A percentile compares a stretch with the other conserved stretches of the same genome.
These are phyloP conservation scores for Simalia tracyae DNA, from an alignment of 2,797 vertebrate genomes.

Conservation along the genomic window DNA sequence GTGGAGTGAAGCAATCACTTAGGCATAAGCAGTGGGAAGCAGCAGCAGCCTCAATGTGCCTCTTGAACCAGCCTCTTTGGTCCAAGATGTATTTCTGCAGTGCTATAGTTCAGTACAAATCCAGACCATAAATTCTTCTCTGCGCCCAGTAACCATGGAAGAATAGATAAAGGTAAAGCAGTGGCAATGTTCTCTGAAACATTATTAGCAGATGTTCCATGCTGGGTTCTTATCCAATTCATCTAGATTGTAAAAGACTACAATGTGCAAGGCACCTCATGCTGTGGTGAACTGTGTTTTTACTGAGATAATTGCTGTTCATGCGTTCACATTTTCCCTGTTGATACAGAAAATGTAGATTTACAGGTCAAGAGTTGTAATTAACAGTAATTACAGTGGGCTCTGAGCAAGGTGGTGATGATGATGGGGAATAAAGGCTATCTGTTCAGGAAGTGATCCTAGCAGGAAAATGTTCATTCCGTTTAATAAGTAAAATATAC, in stretches of 20 bases:
- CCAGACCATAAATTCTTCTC: not conserved
- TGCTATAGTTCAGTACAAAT: not conserved
- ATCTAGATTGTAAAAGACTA: slow-evolving; percentile 39
- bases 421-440: slow-evolving; percentile 18
- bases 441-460: slow-evolving; percentile 41
- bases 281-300: slow-evolving; percentile 18
- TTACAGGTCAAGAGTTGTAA: slow-evolving; percentile 45
- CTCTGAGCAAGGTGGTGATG: slow-evolving; percentile 16
- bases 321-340: slow-evolving; percentile 39
- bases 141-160: not conserved
- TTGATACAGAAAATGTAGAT: slow-evolving; percentile 42
- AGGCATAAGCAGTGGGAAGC: not conserved
- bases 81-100: not conserved
- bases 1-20: not conserved
- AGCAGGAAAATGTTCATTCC: slow-evolving; percentile 30
- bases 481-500: slow-evolving; percentile 40
- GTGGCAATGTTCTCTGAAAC: not conserved
- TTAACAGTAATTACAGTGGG: slow-evolving; percentile 35
- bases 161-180: not conserved
- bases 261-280: slow-evolving; percentile 15
- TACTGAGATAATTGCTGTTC: slow-evolving; percentile 37
- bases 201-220: not conserved
- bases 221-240: not conserved
- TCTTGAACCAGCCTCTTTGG: not conserved
- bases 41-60: not conserved